phyloP scores from a whole-genome alignment of 2,888 invertebrate genomes.

The Xylocampa areola region DNA sequence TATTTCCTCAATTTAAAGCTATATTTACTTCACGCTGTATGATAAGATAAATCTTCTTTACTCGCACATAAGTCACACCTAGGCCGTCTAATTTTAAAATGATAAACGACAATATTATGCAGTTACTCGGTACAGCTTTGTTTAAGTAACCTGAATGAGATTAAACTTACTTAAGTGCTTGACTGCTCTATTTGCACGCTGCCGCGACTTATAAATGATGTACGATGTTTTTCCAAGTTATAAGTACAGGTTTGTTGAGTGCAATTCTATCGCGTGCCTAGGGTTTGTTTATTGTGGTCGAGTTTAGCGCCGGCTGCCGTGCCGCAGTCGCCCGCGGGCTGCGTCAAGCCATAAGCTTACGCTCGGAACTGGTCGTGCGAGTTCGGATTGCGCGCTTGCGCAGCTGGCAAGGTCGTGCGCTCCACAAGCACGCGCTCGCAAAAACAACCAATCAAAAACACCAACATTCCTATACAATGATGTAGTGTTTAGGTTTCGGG shows the following conservation, averaged over 20 bases:
- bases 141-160: conserved; percentile 38
- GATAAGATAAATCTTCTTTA: conserved; percentile 34
- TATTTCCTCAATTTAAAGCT: conserved; percentile 23
- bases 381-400: conserved; percentile 75
- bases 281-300: conserved; percentile 80
- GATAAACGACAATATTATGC: conserved; percentile 25
- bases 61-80: conserved; percentile 4
- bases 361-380: conserved; percentile 80
- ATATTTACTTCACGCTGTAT: conserved; percentile 11
- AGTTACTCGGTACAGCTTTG: conserved; percentile 10
- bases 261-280: conserved; percentile 81
- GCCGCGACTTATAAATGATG: conserved; percentile 39
- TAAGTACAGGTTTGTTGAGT: conserved; percentile 62
- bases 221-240: conserved; percentile 29
- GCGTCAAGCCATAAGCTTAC: conserved; percentile 39
- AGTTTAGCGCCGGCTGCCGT: conserved; percentile 45
- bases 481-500: conserved; percentile 68
- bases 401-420: conserved; percentile 86
- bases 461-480: conserved; percentile 76
- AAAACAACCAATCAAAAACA: conserved; percentile 77
- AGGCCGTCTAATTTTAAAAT: conserved; percentile 24
- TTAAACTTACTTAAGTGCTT: conserved; percentile 27
- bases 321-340: conserved; percentile 44
- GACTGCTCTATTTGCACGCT: conserved; percentile 27
- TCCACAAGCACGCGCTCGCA: conserved; percentile 74